Evolutionary conservation across 2,888 invertebrate species (phyloP).

Genomic region (Chesias legatella): DNA sequence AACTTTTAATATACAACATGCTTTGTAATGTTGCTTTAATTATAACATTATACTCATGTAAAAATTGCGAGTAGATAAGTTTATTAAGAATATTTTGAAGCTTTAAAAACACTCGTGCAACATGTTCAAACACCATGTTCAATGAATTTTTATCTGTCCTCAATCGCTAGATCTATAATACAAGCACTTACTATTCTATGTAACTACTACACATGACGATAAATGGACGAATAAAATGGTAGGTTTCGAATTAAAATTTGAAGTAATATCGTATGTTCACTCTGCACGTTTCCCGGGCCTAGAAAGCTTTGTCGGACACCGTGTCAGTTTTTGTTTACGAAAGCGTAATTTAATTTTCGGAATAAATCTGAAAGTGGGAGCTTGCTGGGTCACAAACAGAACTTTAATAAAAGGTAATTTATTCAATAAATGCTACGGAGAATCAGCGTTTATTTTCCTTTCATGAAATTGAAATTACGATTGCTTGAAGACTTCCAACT

Average conservation of each 20-base stretch:
- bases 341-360: slow-evolving; percentile 50
- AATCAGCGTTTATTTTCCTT: slow-evolving; percentile 32
- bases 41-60: too few species aligned
- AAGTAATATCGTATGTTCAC: too few species aligned
- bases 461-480: slow-evolving; percentile 22
- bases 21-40: too few species aligned
- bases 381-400: slow-evolving; percentile 56
- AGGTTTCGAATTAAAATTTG: too few species aligned
- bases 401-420: slow-evolving; percentile 74
- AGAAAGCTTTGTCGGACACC: slow-evolving; percentile 21
- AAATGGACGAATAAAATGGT: too few species aligned
- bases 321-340: slow-evolving; percentile 48
- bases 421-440: slow-evolving; percentile 65
- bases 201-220: too few species aligned
- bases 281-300: too few species aligned
- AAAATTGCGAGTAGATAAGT: slow-evolving; percentile 5
- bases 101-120: too few species aligned
- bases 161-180: slow-evolving; percentile 11
- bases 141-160: slow-evolving; percentile 50
- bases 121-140: too few species aligned
- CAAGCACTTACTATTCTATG: too few species aligned
- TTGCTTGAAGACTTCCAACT: slow-evolving; percentile 10
- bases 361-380: slow-evolving; percentile 53
- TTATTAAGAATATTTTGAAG: too few species aligned
- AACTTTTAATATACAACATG: background rate